Evolutionary conservation across 92 coral and sea anemone species (phyloP).

Genomic region (Epizoanthus rinbou): DNA sequence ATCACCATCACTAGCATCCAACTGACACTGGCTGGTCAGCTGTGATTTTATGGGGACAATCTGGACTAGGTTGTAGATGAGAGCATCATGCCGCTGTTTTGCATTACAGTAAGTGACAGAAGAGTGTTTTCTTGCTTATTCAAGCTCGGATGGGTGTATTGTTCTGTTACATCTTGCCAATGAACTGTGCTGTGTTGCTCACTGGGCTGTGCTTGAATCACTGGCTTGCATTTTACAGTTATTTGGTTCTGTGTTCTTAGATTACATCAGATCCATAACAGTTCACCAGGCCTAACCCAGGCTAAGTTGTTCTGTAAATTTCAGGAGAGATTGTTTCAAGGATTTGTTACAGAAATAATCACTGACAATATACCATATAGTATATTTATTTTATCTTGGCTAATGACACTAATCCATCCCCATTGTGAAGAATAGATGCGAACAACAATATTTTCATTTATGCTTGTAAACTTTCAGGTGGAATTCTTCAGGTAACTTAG

Average conservation of each 20-base stretch:
- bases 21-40: neutral
- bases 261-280: neutral
- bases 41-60: neutral
- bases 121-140: neutral
- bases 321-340: no score
- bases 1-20: neutral
- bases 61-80: neutral
- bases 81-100: slow-evolving; percentile 70
- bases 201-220: neutral
- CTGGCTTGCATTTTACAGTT: neutral
- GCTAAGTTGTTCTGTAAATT: neutral
- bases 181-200: slow-evolving; percentile 13
- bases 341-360: no score
- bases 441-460: slow-evolving; percentile 9
- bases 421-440: slow-evolving; percentile 1
- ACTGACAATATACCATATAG: no score
- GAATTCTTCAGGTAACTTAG: neutral
- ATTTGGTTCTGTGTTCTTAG: neutral
- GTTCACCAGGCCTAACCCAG: no score
- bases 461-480: slow-evolving; percentile 9
- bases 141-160: slow-evolving; percentile 21
- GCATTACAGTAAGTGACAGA: slow-evolving; percentile 69
- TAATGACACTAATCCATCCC: neutral
- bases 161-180: neutral
- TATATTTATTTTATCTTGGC: no score